Evolutionary conservation across 2,113 vertebrate genomes (phyloP), one percentile per base, ranked within the genome.

Genomic region (Speoplatyrhinus poulsoni): DNA sequence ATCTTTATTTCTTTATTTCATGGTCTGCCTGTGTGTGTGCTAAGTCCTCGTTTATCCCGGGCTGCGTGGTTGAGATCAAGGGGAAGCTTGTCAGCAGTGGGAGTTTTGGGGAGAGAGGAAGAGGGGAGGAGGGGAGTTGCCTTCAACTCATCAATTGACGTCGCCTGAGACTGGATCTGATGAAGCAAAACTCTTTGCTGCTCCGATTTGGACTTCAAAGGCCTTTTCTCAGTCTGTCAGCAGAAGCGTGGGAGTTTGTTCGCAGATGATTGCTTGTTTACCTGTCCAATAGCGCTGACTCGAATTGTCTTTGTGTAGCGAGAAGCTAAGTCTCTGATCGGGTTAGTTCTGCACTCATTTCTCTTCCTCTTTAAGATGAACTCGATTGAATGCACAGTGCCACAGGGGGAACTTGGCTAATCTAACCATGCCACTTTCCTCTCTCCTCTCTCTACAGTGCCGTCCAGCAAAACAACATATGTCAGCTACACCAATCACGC

Each of bases 401-500:
- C 49, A 12, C 49, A 13, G 49, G 49, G 26, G 49, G 49, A 50
- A 12, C 12, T 9, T 50, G 49, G 49, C 11, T 50, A 50, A 50
- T 50, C 15, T 55, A 55, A 55, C 53, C 53, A 26, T 62, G 15
- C 60, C 11, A 1, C 54, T 56, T 72, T 65, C 62, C 46, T 73
- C 41, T 82, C 46, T 16, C 76, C 41, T 64, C 60, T 85, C 67
- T 91, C 26, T 26, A 26, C 26, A 98, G 96, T 94, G 73, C 94
- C 95, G 9, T 94, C 96, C 76, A 94, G 94, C 68, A 98, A 98
- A 93, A 96, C 94, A 47, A 96, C 95, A 71, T 99, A 97, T 73
- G 95, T 98, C 91, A 98, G 94, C 93, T 98, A 98, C 88, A 96
- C 94, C 85, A 98, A 98, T 92, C 97, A 98, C 79, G 91, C 94